phyloP scores from a whole-genome alignment of 2,888 invertebrate genomes.

The Chesias legatella region DNA sequence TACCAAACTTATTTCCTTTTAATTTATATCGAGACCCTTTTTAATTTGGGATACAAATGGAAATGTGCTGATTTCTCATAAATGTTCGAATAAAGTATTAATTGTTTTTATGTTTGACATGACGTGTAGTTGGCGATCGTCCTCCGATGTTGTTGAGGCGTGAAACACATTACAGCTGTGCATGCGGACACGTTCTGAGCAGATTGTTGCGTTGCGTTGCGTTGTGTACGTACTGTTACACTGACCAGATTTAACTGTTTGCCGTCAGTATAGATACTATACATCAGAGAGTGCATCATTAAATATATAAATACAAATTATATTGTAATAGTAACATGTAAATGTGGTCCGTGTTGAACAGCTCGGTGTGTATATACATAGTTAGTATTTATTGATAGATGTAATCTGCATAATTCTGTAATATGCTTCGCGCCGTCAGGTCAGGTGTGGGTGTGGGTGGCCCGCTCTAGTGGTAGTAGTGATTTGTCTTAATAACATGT shows the following conservation, averaged over 20 bases:
- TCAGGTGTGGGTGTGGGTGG: constrained; percentile 30
- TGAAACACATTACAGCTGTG: constrained; percentile 70
- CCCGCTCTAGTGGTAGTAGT: constrained; percentile 40
- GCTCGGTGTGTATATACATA: constrained; percentile 62
- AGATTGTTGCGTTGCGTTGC: constrained; percentile 10
- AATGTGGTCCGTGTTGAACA: constrained; percentile 13
- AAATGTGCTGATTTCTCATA: constrained; percentile 13
- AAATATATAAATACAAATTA: neutral
- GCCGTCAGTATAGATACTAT: neutral
- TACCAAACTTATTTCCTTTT: too few species aligned
- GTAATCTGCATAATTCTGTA: constrained; percentile 61
- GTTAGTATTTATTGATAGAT: constrained; percentile 71
- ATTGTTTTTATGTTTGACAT: constrained; percentile 23
- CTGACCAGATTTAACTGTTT: constrained; percentile 12
- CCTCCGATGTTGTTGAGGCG: constrained; percentile 51
- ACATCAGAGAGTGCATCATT: neutral
- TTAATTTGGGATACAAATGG: constrained; percentile 3
- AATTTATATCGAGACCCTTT: constrained; percentile 23
- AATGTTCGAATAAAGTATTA: constrained; percentile 2
- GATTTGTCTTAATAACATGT: constrained; percentile 68
- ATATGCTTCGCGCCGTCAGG: constrained; percentile 70
- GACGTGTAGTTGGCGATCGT: constrained; percentile 29
- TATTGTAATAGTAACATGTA: constrained; percentile 1
- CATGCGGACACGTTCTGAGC: constrained; percentile 34
- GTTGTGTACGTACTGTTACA: constrained; percentile 5